Base-by-base conservation (phyloP, 2,888 invertebrate species). In the Penaeus monodon region DNA sequence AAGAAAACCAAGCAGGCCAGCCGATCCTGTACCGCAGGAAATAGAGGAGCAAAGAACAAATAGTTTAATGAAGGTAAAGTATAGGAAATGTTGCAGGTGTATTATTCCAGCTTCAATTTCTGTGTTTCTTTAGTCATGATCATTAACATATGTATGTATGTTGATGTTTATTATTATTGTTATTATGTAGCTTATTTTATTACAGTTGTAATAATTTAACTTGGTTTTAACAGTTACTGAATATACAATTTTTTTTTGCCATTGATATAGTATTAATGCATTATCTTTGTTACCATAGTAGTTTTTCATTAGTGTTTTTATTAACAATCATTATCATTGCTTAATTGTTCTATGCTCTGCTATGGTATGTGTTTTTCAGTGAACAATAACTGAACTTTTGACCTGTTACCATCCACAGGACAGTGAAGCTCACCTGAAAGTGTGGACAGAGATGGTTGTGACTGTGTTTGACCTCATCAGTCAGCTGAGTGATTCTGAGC, bases 361-460 rank as follows among this genome's bases (percentile, higher is more conserved):
- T 33, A 3, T 33, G 33, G 33, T 8, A 38, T 38, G 38, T 38
- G 1, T 68, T 14, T n/a, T 24, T 24, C n/a, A 33, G 17, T 17
- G 27, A 70, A 33, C 17, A 27, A 4, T 17, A 70, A 27, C 70
- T 70, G 70, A 70, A 70, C 29, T 70, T 70, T 70, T 70, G 14
- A 70, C 27, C 27, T 27, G 12, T 17, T 68, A 33, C 38, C 24
- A 20, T 81, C 92, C 92, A 91, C 93, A 96, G 96, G 96, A 98
- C 92, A 95, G 96, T 84, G 97, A 97, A 91, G 96, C 97, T 29
- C 96, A 96, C 91, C 94, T 96, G 89, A 95, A 95, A 85, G 96
- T 97, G 33, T 95, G 97, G 93, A 96, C 96, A 57, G 97, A 98
- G 92, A 95, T 97, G 91, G 94, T 98, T 91, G 95, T 96, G 92